These are phyloP conservation scores for Eremobia ochroleuca DNA, from an alignment of 2,888 invertebrate genomes.

Conservation along the genomic window DNA sequence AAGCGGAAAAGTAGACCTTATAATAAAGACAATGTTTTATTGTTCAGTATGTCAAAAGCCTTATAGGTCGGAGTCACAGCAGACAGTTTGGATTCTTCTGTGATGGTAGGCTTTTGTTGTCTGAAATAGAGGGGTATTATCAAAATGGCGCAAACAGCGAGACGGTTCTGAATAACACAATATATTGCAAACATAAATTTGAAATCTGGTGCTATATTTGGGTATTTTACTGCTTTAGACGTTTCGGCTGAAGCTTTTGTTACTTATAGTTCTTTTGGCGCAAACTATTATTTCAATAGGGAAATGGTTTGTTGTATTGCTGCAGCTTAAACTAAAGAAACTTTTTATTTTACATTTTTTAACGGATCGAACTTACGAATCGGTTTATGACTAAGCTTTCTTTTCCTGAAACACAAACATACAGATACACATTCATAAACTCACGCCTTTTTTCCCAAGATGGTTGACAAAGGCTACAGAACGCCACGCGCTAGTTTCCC, in stretches of 20 bases:
- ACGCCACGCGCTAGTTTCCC: conserved; percentile 51
- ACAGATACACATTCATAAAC: conserved; percentile 42
- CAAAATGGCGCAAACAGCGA: conserved; percentile 65
- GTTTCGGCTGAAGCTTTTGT: conserved; percentile 11
- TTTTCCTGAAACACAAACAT: conserved; percentile 45
- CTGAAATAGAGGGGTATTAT: conserved; percentile 61
- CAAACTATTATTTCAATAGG: conserved; percentile 1
- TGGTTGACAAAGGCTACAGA: conserved; percentile 57
- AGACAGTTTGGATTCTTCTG: conserved; percentile 55
- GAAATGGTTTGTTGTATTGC: neutral
- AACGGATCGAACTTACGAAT: neutral
- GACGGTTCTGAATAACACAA: conserved; percentile 56
- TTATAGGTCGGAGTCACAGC: conserved; percentile 60
- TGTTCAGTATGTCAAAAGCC: conserved; percentile 64
- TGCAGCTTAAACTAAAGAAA: neutral
- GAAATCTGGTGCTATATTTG: conserved; percentile 53
- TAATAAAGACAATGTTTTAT: conserved; percentile 63
- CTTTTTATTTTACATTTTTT: neutral
- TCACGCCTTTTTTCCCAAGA: conserved; percentile 49
- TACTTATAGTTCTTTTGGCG: neutral
- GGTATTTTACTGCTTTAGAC: conserved; percentile 17
- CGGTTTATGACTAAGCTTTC: neutral
- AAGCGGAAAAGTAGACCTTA: conserved; percentile 28
- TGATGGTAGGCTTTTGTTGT: conserved; percentile 69
- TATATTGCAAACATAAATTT: conserved; percentile 63